These are phyloP conservation scores for Aphelinus certus DNA, from an alignment of 1,140 invertebrate genomes.

Conservation along the genomic window DNA sequence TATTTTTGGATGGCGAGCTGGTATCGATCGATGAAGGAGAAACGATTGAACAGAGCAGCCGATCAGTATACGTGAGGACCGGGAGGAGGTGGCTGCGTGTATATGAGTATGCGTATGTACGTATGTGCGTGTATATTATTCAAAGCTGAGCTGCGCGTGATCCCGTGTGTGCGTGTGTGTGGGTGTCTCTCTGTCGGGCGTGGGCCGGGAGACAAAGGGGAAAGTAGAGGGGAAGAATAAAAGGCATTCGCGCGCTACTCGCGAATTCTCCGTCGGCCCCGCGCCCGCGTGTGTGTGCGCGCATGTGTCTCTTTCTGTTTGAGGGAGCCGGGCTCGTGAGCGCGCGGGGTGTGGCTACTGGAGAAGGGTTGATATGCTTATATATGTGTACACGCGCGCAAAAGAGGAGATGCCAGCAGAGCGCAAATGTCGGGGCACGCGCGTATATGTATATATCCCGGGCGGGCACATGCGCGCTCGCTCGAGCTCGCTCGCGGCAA, in stretches of 20 bases:
- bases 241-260: constrained; percentile 37
- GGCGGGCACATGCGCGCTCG: constrained; percentile 2
- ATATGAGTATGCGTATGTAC: too few species aligned
- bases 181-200: too few species aligned
- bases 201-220: constrained; percentile 21
- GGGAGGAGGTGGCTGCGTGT: too few species aligned
- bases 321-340: constrained; percentile 9
- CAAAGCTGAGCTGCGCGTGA: constrained; percentile 7
- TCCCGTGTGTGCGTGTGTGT: too few species aligned
- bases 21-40: too few species aligned
- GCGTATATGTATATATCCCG: background rate
- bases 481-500: constrained; percentile 2
- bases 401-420: constrained; percentile 46
- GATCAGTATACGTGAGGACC: too few species aligned
- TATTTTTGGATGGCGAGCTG: too few species aligned
- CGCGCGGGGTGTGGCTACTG: constrained; percentile 46
- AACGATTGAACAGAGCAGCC: too few species aligned
- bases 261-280: constrained; percentile 32
- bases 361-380: constrained; percentile 48
- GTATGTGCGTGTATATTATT: constrained; percentile 26
- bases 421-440: constrained; percentile 44
- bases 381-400: constrained; percentile 40
- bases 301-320: constrained; percentile 20
- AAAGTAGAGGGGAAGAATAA: constrained; percentile 30
- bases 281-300: background rate